These are phyloP conservation scores for Gastrophysa polygoni DNA, from an alignment of 2,888 invertebrate species.

Conservation along the genomic window DNA sequence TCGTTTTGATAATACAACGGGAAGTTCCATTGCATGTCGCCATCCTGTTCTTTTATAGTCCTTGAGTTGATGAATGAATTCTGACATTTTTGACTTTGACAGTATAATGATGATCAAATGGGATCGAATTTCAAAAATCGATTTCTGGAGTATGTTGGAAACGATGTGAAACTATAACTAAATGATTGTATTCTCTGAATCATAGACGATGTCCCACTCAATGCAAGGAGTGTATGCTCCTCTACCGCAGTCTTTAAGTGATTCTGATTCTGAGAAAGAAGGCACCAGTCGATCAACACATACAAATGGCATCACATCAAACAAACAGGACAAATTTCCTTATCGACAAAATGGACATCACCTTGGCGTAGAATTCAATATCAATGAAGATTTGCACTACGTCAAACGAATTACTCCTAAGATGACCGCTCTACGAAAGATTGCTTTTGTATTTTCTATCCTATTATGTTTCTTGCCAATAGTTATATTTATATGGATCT, in stretches of 20 bases:
- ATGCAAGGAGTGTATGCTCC: constrained; percentile 72
- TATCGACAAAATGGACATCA: constrained; percentile 41
- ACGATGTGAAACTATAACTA: not conserved
- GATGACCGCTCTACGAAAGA: constrained; percentile 72
- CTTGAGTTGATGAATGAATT: too few species aligned
- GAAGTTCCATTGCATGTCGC: too few species aligned
- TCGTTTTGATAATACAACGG: too few species aligned
- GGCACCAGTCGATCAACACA: constrained; percentile 53
- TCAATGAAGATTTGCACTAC: constrained; percentile 42
- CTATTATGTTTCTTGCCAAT: constrained; percentile 73
- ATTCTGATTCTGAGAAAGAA: constrained; percentile 79
- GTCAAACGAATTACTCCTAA: constrained; percentile 44
- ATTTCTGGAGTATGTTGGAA: too few species aligned
- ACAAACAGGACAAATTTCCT: constrained; percentile 32
- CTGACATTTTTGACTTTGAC: too few species aligned
- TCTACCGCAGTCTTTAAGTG: constrained; percentile 76
- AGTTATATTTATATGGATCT: constrained; percentile 74
- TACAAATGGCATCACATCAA: constrained; percentile 37
- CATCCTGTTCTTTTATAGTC: too few species aligned
- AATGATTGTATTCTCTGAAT: not conserved
- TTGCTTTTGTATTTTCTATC: constrained; percentile 74
- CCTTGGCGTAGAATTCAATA: constrained; percentile 40
- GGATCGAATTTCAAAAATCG: too few species aligned
- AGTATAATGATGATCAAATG: too few species aligned
- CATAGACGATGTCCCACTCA: constrained; percentile 46